Conservation (phyloP, 2,113 vertebrate species). For the Oreochromis niloticus region DNA sequence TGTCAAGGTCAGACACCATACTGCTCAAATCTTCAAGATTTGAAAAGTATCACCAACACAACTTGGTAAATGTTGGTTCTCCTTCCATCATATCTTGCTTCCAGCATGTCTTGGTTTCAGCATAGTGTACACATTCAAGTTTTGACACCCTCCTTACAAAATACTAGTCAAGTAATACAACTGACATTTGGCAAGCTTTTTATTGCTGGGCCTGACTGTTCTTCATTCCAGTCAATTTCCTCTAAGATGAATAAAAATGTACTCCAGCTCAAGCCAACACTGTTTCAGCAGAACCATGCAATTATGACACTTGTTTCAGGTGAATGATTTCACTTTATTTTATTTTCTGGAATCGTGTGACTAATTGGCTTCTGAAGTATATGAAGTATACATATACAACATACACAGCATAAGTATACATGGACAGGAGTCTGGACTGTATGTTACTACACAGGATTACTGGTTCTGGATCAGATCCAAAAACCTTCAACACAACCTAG, state of each 20-base stretch:
- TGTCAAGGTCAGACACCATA: not conserved
- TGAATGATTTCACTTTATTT: not conserved
- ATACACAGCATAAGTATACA: not conserved
- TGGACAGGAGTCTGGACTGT: not conserved
- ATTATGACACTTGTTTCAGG: not conserved
- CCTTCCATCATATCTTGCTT: not conserved
- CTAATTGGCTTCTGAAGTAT: not conserved
- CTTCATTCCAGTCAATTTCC: slow-evolving; percentile 18
- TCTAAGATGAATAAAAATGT: not conserved
- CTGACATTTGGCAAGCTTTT: slow-evolving; percentile 11
- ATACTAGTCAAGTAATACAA: not conserved
- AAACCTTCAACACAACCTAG: not conserved
- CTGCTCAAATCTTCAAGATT: not conserved
- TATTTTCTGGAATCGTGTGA: not conserved
- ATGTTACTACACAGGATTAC: not conserved
- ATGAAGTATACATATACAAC: not conserved
- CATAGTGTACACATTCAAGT: not conserved
- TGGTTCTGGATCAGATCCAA: not conserved
- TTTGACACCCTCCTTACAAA: slow-evolving; percentile 2
- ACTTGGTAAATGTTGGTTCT: not conserved
- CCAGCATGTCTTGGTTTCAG: not conserved
- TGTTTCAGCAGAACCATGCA: not conserved
- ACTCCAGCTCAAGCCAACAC: slow-evolving; percentile 10
- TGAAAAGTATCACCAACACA: not conserved
- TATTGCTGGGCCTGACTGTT: slow-evolving; percentile 13